A percentile compares a stretch with the other conserved stretches of the same genome.
Conservation (phyloP, 2,113 vertebrate genomes). For the Regulus satrapa region DNA sequence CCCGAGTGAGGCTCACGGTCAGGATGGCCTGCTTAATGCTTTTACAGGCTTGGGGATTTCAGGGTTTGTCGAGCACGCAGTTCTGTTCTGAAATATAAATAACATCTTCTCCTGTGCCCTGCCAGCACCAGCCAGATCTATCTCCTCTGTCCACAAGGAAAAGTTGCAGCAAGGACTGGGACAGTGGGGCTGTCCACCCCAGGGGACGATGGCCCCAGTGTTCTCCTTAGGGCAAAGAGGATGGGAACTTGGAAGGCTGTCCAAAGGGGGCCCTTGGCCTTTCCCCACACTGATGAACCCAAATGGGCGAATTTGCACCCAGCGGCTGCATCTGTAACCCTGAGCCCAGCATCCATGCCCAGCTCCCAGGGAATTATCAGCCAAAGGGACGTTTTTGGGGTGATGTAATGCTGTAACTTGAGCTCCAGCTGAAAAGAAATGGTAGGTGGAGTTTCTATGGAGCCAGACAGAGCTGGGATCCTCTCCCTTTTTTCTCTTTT, state of each 20-base stretch:
- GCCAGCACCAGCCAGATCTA: background rate
- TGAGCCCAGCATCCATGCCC: background rate
- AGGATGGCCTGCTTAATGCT: conserved; percentile 59
- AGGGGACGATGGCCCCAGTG: fast-evolving
- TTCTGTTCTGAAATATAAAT: conserved; percentile 46
- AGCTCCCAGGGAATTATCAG: conserved; percentile 30
- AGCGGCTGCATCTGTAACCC: fast-evolving
- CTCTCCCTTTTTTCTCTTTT: conserved; percentile 51
- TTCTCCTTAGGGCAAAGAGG: background rate
- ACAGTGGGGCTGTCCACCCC: background rate
- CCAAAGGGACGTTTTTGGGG: conserved; percentile 32
- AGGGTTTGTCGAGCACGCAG: background rate
- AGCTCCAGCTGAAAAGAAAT: conserved; percentile 25
- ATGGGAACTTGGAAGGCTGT: background rate
- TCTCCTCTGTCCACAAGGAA: background rate
- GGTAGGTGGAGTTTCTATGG: conserved; percentile 56
- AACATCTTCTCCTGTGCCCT: background rate
- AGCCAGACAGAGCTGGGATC: conserved; percentile 56
- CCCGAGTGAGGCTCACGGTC: background rate
- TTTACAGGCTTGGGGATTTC: conserved; percentile 54
- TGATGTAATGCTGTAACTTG: conserved; percentile 62
- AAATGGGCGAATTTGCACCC: background rate
- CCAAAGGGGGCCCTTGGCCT: background rate
- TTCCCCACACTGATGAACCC: background rate
- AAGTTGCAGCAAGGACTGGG: background rate